Conservation (phyloP, 1,140 invertebrate genomes). For the Rhopalosiphum maidis region DNA sequence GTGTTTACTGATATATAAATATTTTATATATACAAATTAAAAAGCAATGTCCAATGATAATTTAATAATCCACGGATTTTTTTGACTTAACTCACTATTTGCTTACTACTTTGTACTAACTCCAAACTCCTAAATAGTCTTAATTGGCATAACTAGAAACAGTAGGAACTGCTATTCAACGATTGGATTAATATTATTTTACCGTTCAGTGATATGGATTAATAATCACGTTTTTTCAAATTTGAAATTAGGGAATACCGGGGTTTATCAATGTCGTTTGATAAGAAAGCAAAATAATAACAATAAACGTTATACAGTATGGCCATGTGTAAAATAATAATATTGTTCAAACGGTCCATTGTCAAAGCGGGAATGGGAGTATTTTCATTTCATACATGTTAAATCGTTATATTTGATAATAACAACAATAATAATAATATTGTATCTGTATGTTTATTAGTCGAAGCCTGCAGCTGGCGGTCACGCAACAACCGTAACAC, state of each 20-base stretch:
- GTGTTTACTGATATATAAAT: not conserved
- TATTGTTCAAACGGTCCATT: not conserved
- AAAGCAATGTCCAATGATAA: not conserved
- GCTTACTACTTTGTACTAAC: too few relatives aligned
- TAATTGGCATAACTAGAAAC: too few relatives aligned
- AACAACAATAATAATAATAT: not conserved
- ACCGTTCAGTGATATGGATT: not conserved
- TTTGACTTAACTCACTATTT: not conserved
- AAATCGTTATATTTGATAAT: not conserved
- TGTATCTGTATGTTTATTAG: not conserved
- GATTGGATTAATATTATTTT: not conserved
- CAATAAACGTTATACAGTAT: not conserved
- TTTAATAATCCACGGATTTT: not conserved
- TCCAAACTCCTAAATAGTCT: too few relatives aligned
- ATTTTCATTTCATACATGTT: not conserved
- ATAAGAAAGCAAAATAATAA: not conserved
- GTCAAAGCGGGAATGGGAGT: not conserved
- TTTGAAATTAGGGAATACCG: conserved; percentile 35
- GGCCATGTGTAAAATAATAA: too few relatives aligned
- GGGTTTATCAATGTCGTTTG: not conserved
- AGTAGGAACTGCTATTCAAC: not conserved
- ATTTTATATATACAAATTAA: not conserved
- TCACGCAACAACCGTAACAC: not conserved
- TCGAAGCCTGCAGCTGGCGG: not conserved
- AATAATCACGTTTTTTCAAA: not conserved